Percentiles rank a stretch among this genome's conserved stretches.
Evolutionary conservation across 2,888 invertebrate species (phyloP).

Genomic region (Cryptus viduatorius): DNA sequence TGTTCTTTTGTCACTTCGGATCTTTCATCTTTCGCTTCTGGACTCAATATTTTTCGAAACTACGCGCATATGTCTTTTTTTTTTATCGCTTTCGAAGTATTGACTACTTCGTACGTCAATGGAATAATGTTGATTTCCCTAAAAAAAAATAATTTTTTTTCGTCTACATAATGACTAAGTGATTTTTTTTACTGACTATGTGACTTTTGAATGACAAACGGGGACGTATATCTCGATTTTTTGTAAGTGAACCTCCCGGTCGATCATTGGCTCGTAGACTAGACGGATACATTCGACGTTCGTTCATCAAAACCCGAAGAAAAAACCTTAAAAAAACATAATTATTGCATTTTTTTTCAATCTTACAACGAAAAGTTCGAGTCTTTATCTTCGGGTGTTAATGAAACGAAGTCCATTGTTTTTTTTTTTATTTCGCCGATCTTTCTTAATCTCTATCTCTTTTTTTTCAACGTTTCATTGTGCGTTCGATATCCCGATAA

Average conservation of each 20-base stretch:
- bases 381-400: not conserved
- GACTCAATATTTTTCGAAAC: not conserved
- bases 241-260: slow-evolving; percentile 1
- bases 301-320: not conserved
- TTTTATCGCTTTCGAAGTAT: not conserved
- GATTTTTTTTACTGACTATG: not conserved
- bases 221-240: not conserved
- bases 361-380: not conserved
- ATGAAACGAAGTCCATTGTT: not conserved
- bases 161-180: not conserved
- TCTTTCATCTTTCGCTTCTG: not conserved
- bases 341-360: not conserved
- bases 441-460: not conserved
- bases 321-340: not conserved
- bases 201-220: not conserved
- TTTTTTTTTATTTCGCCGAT: slow-evolving; percentile 8
- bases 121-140: not conserved
- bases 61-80: not conserved
- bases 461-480: slow-evolving; percentile 36
- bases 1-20: slow-evolving; percentile 13
- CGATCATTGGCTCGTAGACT: slow-evolving; percentile 30
- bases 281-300: slow-evolving; percentile 19
- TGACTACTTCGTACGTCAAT: not conserved
- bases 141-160: not conserved
- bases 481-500: slow-evolving; percentile 46